Percentiles rank a stretch among this genome's conserved stretches.
Conservation (phyloP, 2,888 invertebrate genomes). For the Ceratothoa steindachneri region DNA sequence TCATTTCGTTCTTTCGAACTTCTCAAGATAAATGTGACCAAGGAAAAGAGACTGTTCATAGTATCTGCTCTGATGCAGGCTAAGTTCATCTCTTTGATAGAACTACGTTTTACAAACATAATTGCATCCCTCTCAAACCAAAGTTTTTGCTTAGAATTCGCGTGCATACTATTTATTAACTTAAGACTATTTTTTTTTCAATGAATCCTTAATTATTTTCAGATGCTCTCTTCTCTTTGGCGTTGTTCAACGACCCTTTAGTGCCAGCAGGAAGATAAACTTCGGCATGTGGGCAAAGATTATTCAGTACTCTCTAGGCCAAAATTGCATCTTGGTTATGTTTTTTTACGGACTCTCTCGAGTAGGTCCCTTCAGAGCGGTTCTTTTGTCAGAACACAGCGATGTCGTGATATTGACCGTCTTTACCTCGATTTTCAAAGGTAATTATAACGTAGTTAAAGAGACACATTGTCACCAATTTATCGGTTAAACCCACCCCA, state of each 20-base stretch:
- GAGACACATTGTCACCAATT: neutral
- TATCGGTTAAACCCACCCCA: too few relatives aligned
- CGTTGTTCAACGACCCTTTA: conserved; percentile 25
- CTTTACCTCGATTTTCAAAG: conserved; percentile 55
- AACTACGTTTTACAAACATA: too few relatives aligned
- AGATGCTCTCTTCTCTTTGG: conserved; percentile 32
- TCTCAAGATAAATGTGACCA: too few relatives aligned
- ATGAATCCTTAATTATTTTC: neutral
- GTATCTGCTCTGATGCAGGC: too few relatives aligned
- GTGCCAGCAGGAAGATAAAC: conserved; percentile 19
- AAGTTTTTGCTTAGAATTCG: too few relatives aligned
- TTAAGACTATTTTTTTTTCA: too few relatives aligned
- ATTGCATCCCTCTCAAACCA: too few relatives aligned
- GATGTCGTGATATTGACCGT: conserved; percentile 56
- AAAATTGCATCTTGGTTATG: conserved; percentile 54
- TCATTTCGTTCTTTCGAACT: too few relatives aligned
- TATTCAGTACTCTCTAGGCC: conserved; percentile 53
- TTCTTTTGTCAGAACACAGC: conserved; percentile 57
- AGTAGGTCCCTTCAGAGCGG: conserved; percentile 57
- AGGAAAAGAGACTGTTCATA: too few relatives aligned
- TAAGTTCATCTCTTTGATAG: too few relatives aligned
- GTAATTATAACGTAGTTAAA: conserved; percentile 15
- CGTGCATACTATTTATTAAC: too few relatives aligned
- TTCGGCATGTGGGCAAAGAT: conserved; percentile 52
- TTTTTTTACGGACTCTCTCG: conserved; percentile 59